These are phyloP conservation scores for Eustalomyia histrio DNA, from an alignment of 2,888 invertebrate genomes.

Conservation along the genomic window DNA sequence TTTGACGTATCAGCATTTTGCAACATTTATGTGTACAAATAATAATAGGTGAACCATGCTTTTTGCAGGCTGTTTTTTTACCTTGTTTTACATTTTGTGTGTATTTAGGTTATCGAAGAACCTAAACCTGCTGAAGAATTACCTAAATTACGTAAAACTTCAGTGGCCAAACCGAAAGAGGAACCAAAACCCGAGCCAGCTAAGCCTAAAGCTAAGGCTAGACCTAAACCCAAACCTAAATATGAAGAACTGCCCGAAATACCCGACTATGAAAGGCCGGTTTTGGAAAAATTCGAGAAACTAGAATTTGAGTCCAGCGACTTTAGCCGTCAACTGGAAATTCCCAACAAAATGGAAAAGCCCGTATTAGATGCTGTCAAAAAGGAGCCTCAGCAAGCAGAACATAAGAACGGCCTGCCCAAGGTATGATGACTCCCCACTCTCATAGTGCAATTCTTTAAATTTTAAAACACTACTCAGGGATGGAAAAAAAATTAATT, in stretches of 20 bases:
- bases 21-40: too few species aligned
- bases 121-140: conserved; percentile 73
- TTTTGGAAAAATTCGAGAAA: conserved; percentile 85
- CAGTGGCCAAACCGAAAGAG: conserved; percentile 73
- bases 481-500: too few species aligned
- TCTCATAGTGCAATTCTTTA: too few species aligned
- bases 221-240: conserved; percentile 77
- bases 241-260: conserved; percentile 83
- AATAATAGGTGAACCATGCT: too few species aligned
- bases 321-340: conserved; percentile 74
- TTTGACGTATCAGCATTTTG: too few species aligned
- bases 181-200: conserved; percentile 73
- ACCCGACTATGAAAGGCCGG: conserved; percentile 88
- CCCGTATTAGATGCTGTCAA: conserved; percentile 70
- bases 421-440: conserved; percentile 71
- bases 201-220: conserved; percentile 74
- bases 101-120: conserved; percentile 73
- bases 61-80: neutral
- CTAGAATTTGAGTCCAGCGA: conserved; percentile 80
- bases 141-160: conserved; percentile 78
- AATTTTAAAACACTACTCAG: too few species aligned
- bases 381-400: conserved; percentile 70
- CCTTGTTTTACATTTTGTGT: conserved; percentile 9
- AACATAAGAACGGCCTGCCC: conserved; percentile 74
- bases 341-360: conserved; percentile 77